These are phyloP conservation scores for Calliopum simillimum DNA, from an alignment of 2,888 invertebrate species.

Conservation along the genomic window DNA sequence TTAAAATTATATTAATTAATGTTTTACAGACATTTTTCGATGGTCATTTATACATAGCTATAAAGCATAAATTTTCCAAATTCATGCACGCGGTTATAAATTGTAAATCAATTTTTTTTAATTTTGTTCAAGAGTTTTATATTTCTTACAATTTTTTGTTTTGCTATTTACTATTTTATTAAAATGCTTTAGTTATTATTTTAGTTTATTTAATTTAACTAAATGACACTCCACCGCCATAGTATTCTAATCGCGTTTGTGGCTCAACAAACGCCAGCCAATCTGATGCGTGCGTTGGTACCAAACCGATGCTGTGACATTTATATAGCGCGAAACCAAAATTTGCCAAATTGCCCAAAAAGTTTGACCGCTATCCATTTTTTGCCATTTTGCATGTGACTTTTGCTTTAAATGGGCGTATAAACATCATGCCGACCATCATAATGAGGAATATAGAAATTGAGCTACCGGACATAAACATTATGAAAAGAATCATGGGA, in stretches of 20 bases:
- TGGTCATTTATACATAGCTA: no score
- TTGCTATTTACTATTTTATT: conserved; percentile 20
- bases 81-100: no score
- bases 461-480: conserved; percentile 99
- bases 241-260: conserved; percentile 84
- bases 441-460: conserved; percentile 99
- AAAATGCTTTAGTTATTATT: conserved; percentile 5
- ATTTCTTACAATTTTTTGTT: conserved; percentile 41
- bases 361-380: conserved; percentile 89
- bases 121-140: conserved; percentile 42
- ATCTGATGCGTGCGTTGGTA: conserved; percentile 97
- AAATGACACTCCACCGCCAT: conserved; percentile 83
- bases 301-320: conserved; percentile 96
- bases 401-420: conserved; percentile 93
- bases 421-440: conserved; percentile 99
- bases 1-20: no score
- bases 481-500: conserved; percentile 99
- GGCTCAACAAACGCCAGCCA: conserved; percentile 98
- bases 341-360: conserved; percentile 93
- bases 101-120: no score
- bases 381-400: conserved; percentile 95
- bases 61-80: no score
- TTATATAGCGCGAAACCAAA: conserved; percentile 94
- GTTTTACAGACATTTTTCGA: no score
- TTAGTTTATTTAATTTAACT: conserved; percentile 55